A percentile compares a stretch with the other conserved stretches of the same genome.
phyloP scores from a whole-genome alignment of 2,113 vertebrate genomes.

The Cyanoliseus patagonus region DNA sequence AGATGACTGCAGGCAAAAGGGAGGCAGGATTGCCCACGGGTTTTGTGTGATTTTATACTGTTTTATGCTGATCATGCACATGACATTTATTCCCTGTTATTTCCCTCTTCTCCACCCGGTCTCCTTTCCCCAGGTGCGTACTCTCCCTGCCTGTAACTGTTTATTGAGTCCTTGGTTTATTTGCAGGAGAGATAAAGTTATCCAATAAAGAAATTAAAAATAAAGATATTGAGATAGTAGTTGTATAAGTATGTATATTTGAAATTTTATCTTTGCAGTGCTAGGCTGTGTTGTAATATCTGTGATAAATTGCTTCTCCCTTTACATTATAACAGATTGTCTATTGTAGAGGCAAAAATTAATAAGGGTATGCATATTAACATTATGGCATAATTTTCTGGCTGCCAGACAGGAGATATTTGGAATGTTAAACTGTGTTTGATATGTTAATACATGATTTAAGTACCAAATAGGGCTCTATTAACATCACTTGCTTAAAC shows the following conservation, averaged over 20 bases:
- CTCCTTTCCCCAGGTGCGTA: not conserved
- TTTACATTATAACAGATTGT: constrained; percentile 33
- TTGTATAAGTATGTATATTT: not conserved
- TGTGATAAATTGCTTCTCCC: constrained; percentile 11
- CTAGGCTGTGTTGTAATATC: not conserved
- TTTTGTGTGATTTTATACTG: not conserved
- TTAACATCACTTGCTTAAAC: constrained; percentile 49
- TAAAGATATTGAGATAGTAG: not conserved
- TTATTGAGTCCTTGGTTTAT: not conserved
- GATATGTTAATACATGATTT: constrained; percentile 45
- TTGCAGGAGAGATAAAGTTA: not conserved
- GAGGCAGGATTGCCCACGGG: not conserved
- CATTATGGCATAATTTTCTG: constrained; percentile 53
- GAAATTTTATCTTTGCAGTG: constrained; percentile 9
- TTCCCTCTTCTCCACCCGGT: not conserved
- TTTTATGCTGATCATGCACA: not conserved
- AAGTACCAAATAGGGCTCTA: constrained; percentile 37
- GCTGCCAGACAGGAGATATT: constrained; percentile 53
- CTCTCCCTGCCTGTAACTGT: not conserved
- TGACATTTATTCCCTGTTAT: not conserved
- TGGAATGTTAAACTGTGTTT: constrained; percentile 56
- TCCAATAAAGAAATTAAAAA: not conserved
- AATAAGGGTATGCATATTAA: constrained; percentile 59
- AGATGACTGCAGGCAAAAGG: not conserved
- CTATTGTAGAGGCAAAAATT: constrained; percentile 51